Conservation (phyloP, 2,888 invertebrate species). For the Drosophila kanekoi region DNA sequence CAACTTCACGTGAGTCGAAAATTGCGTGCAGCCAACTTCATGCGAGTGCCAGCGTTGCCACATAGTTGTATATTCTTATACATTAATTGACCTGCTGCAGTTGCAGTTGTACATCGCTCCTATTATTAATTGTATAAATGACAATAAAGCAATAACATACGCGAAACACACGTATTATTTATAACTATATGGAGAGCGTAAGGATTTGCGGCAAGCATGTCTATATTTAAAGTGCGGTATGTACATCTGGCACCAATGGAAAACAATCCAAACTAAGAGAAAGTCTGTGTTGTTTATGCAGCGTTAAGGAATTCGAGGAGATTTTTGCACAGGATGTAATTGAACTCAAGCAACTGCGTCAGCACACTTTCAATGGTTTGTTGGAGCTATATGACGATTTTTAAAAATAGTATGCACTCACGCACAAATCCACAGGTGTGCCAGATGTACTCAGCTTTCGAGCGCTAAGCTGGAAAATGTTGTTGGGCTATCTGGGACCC, state of each 20-base stretch:
- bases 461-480: constrained; percentile 94
- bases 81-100: constrained; percentile 44
- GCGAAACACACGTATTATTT: constrained; percentile 18
- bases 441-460: constrained; percentile 94
- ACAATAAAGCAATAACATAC: constrained; percentile 42
- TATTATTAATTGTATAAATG: constrained; percentile 15
- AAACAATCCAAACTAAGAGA: constrained; percentile 71
- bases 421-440: constrained; percentile 88
- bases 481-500: constrained; percentile 93
- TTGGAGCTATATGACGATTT: neutral
- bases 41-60: constrained; percentile 31
- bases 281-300: constrained; percentile 78
- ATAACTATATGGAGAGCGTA: constrained; percentile 39
- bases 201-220: constrained; percentile 66
- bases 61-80: neutral
- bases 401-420: neutral
- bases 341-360: constrained; percentile 88
- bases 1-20: constrained; percentile 24
- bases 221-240: constrained; percentile 84
- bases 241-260: constrained; percentile 20
- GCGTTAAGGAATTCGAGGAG: constrained; percentile 93
- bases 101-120: constrained; percentile 47
- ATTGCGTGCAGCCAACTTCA: constrained; percentile 41
- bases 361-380: constrained; percentile 92
- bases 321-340: constrained; percentile 89